Evolutionary conservation across 2,113 vertebrate species (phyloP).

Genomic region (Taxidea taxus): DNA sequence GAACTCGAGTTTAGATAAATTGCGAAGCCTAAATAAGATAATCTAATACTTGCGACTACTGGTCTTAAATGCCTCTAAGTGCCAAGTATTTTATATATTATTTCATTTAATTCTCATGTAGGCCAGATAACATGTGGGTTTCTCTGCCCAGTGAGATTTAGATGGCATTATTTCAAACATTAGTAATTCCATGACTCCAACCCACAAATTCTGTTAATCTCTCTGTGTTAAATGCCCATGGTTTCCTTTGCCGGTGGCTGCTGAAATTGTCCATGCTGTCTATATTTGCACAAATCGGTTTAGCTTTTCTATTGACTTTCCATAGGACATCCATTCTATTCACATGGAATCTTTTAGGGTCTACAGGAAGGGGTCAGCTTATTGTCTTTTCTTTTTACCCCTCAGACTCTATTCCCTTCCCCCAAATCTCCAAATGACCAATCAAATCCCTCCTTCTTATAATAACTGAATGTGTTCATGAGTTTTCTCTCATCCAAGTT

Average conservation of each 20-base stretch:
- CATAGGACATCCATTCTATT: background rate
- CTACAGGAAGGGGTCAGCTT: background rate
- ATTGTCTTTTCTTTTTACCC: background rate
- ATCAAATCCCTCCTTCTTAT: background rate
- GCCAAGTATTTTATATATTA: background rate
- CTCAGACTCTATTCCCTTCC: too few species aligned
- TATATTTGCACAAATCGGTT: constrained; percentile 6
- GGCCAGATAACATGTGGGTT: background rate
- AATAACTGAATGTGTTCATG: background rate
- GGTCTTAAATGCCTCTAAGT: background rate
- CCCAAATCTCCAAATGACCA: background rate
- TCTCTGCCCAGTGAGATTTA: background rate
- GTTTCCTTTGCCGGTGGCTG: background rate
- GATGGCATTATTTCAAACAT: background rate
- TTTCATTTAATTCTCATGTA: background rate
- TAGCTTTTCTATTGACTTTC: background rate
- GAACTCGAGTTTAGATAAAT: background rate
- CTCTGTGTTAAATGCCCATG: background rate
- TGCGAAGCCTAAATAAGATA: background rate
- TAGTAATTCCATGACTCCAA: background rate
- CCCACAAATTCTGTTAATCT: background rate
- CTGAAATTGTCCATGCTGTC: background rate
- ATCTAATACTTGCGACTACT: background rate
- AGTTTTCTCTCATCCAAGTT: background rate
- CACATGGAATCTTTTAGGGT: background rate